phyloP scores from a whole-genome alignment of 2,888 invertebrate genomes.

The Drosophila pullipes region DNA sequence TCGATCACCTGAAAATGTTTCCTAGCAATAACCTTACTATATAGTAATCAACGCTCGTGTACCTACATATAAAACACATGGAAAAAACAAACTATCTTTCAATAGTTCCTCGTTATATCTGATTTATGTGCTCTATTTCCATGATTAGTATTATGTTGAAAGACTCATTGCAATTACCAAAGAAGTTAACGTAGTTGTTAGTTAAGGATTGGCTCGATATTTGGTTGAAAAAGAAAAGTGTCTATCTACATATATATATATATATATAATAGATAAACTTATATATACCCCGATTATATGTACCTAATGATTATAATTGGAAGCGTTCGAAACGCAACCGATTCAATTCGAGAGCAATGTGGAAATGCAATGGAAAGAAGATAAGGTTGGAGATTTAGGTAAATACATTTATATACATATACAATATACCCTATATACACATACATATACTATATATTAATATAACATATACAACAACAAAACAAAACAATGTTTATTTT shows the following conservation, averaged over 20 bases:
- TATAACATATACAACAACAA: conserved; percentile 20
- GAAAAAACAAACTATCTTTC: conserved; percentile 23
- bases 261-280: conserved; percentile 1
- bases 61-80: conserved; percentile 20
- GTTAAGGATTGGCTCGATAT: conserved; percentile 27
- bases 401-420: conserved; percentile 44
- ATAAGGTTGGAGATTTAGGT: conserved; percentile 26
- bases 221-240: conserved; percentile 22
- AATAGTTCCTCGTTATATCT: conserved; percentile 56
- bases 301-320: conserved; percentile 26
- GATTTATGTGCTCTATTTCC: conserved; percentile 29
- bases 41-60: conserved; percentile 30
- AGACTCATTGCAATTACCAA: conserved; percentile 70
- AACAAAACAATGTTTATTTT: conserved; percentile 24
- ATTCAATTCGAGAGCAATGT: conserved; percentile 67
- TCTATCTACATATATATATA: conserved; percentile 23
- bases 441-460: conserved; percentile 20
- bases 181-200: conserved; percentile 72
- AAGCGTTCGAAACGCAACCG: conserved; percentile 29
- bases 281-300: conserved; percentile 22
- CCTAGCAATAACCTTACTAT: conserved; percentile 45
- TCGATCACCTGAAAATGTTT: conserved; percentile 45
- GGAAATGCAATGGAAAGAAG: conserved; percentile 55
- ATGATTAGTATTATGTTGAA: conserved; percentile 46
- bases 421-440: conserved; percentile 53